Percentiles rank a stretch among this genome's conserved stretches.
phyloP scores from a whole-genome alignment of 2,888 invertebrate species.

The Sesia bembeciformis region DNA sequence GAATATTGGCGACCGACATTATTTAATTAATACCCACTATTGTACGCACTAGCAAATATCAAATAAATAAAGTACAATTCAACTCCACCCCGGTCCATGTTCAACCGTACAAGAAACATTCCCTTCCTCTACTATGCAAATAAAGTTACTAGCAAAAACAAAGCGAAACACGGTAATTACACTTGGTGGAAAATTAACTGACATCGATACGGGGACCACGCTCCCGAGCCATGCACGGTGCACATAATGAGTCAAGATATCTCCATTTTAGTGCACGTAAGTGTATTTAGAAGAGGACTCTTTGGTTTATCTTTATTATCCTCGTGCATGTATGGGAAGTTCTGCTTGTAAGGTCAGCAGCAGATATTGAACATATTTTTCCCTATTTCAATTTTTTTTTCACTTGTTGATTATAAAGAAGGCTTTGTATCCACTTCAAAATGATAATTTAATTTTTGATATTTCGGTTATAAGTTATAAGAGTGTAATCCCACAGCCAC shows the following conservation, averaged over 20 bases:
- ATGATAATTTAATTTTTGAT: no score
- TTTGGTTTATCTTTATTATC: background rate
- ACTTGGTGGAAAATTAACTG: constrained; percentile 70
- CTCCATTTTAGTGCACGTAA: constrained; percentile 44
- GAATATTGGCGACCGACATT: no score
- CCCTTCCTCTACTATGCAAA: constrained; percentile 63
- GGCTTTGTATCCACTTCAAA: no score
- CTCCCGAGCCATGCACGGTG: constrained; percentile 32
- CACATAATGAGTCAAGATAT: constrained; percentile 61
- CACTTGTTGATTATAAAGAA: no score
- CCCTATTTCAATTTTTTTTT: no score
- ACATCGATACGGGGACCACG: constrained; percentile 63
- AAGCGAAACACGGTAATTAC: constrained; percentile 70
- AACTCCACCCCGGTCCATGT: constrained; percentile 26
- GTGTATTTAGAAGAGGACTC: constrained; percentile 20
- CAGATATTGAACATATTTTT: no score
- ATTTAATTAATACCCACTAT: no score
- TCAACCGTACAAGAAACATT: constrained; percentile 33
- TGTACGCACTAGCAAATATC: no score
- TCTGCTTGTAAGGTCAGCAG: no score
- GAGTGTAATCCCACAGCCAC: no score
- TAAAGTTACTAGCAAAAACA: constrained; percentile 73
- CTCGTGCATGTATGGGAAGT: background rate
- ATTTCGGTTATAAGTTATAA: no score
- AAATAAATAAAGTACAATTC: constrained; percentile 1